Evolutionary conservation across 2,113 vertebrate genomes (phyloP).

Genomic region (cattle (Bos taurus)): ARS-UCD2.0 NC_037331.1:11381001-11381500

Average conservation of each 20-base stretch:
- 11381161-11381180: neutral
- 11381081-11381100: neutral
- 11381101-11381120: too few relatives aligned
- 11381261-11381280: neutral
- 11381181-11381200: neutral
- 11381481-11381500: constrained; percentile 38
- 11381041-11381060: neutral
- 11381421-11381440: constrained; percentile 27
- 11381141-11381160: neutral
- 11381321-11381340: neutral
- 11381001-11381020: neutral
- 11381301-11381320: neutral
- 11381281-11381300: neutral
- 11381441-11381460: neutral
- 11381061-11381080: neutral
- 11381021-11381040: neutral
- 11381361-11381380: neutral
- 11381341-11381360: neutral
- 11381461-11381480: constrained; percentile 32
- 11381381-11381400: neutral
- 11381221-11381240: neutral
- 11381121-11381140: neutral
- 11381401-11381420: constrained; percentile 29
- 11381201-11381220: neutral
- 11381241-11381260: neutral